Conservation (phyloP, 2,888 invertebrate species). For the Athalia rosae region DNA sequence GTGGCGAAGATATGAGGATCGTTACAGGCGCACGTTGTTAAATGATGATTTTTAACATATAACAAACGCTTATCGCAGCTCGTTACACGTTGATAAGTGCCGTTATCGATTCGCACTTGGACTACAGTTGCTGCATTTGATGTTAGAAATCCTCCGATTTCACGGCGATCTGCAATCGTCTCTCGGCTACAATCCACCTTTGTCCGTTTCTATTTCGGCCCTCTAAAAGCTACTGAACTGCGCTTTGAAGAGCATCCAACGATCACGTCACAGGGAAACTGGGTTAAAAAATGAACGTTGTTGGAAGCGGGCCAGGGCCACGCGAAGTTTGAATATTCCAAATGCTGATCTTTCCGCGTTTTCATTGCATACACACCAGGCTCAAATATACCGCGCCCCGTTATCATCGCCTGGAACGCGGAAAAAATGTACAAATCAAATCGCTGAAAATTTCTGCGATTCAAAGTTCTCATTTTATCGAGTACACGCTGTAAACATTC, state of each 20-base stretch:
- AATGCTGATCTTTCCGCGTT: slow-evolving; percentile 26
- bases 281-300: slow-evolving; percentile 36
- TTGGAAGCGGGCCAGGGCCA: slow-evolving; percentile 45
- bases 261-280: slow-evolving; percentile 37
- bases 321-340: slow-evolving; percentile 39
- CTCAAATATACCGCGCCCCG: not conserved
- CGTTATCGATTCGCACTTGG: too few relatives aligned
- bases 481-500: not conserved
- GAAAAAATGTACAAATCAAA: not conserved
- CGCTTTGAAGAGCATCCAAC: slow-evolving; percentile 41
- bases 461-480: not conserved
- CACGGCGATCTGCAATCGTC: not conserved
- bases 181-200: not conserved
- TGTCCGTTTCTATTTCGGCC: slow-evolving; percentile 13
- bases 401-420: slow-evolving; percentile 7
- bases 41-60: too few relatives aligned
- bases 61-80: too few relatives aligned
- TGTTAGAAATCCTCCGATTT: slow-evolving; percentile 13
- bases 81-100: too few relatives aligned
- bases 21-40: too few relatives aligned
- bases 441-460: not conserved
- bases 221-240: slow-evolving; percentile 31
- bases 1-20: not conserved
- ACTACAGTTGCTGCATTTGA: not conserved
- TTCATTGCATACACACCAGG: not conserved